Conservation (phyloP, 2,113 vertebrate genomes). For the Nesospiza acunhae region DNA sequence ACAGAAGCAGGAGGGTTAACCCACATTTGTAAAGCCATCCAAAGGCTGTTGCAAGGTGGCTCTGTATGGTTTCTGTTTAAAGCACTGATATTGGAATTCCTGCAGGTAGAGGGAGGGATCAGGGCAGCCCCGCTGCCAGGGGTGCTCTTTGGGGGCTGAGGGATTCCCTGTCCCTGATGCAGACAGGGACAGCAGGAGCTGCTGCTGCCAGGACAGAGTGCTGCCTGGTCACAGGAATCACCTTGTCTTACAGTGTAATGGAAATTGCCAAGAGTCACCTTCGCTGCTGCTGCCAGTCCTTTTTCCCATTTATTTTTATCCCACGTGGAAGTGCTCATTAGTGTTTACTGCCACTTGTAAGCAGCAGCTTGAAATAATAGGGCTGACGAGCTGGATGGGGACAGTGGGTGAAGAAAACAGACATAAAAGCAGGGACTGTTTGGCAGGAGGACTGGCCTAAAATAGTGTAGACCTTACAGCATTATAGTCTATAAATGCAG, state of each 20-base stretch:
- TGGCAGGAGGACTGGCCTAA: background rate
- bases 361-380: constrained; percentile 1
- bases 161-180: background rate
- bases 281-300: background rate
- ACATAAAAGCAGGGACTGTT: background rate
- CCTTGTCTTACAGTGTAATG: background rate
- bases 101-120: background rate
- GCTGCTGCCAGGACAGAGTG: too few relatives aligned
- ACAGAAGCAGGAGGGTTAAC: background rate
- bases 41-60: background rate
- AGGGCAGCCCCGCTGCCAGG: background rate
- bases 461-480: background rate
- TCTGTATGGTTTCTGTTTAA: background rate
- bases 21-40: background rate
- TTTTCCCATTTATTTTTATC: background rate
- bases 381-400: background rate
- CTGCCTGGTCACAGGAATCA: background rate
- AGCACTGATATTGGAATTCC: background rate
- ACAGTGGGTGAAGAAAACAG: background rate
- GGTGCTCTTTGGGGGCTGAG: background rate
- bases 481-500: background rate
- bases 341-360: background rate
- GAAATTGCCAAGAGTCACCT: background rate
- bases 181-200: background rate
- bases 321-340: background rate